Conservation (phyloP, 2,888 invertebrate genomes). For the Vesta saturnalis region DNA sequence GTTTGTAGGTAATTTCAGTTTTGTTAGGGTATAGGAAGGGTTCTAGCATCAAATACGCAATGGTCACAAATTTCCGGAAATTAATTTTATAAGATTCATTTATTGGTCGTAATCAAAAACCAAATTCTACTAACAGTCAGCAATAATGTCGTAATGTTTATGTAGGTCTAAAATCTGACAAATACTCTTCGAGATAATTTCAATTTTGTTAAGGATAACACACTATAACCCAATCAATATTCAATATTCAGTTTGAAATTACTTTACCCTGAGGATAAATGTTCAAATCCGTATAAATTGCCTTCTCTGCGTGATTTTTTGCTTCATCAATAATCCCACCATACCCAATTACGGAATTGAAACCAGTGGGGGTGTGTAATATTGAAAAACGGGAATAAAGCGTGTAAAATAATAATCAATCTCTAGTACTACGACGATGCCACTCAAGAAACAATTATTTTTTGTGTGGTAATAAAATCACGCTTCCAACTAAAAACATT, state of each 20-base stretch:
- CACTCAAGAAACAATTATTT: not conserved
- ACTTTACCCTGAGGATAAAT: slow-evolving; percentile 34
- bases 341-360: slow-evolving; percentile 28
- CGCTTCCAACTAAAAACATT: no score
- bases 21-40: not conserved
- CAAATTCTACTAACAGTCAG: not conserved
- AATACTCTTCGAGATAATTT: slow-evolving; percentile 26
- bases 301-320: slow-evolving; percentile 33
- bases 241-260: slow-evolving; percentile 37
- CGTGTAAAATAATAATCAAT: slow-evolving; percentile 18
- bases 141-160: not conserved
- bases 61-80: not conserved
- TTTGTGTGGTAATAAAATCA: not conserved
- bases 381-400: slow-evolving; percentile 19
- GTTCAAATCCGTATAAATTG: slow-evolving; percentile 37
- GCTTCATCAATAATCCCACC: slow-evolving; percentile 36
- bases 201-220: slow-evolving; percentile 24
- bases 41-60: not conserved
- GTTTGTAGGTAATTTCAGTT: no score
- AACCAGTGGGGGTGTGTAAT: slow-evolving; percentile 16
- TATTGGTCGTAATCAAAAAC: not conserved
- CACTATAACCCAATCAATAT: slow-evolving; percentile 37
- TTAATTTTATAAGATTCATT: not conserved
- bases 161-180: not conserved
- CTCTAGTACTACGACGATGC: slow-evolving; percentile 2